A percentile compares a stretch with the other conserved stretches of the same genome.
Conservation (phyloP, 2,113 vertebrate species). For the Podarcis muralis region DNA sequence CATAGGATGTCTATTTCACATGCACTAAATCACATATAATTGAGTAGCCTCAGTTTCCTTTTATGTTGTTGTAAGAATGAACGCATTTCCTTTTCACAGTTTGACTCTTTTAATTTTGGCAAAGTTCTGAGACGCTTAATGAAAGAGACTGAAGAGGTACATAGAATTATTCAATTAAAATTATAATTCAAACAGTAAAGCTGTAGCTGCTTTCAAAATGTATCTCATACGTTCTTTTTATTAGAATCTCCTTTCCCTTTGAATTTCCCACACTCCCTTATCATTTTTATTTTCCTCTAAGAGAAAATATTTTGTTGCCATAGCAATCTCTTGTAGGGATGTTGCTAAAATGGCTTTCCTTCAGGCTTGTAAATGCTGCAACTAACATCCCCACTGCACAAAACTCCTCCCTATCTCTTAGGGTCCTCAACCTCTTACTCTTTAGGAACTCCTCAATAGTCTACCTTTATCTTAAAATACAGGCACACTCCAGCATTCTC, state of each 20-base stretch:
- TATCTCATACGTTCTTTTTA: not conserved
- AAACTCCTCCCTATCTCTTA: not conserved
- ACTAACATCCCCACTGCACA: not conserved
- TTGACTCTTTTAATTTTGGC: slow-evolving; percentile 5
- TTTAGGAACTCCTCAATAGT: slow-evolving; percentile 56
- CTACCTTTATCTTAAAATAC: slow-evolving; percentile 69
- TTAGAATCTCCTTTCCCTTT: slow-evolving; percentile 8
- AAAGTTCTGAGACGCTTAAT: not conserved
- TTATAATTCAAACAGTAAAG: not conserved
- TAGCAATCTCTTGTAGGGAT: slow-evolving; percentile 45
- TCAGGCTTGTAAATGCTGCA: slow-evolving; percentile 39
- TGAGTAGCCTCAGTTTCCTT: not conserved
- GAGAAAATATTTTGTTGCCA: slow-evolving; percentile 57
- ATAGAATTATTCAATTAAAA: not conserved
- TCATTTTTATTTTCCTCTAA: slow-evolving; percentile 38
- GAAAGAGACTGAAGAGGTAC: not conserved
- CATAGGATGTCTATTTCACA: not conserved
- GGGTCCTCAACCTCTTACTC: slow-evolving; percentile 51
- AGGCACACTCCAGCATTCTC: slow-evolving; percentile 56
- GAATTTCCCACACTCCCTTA: slow-evolving; percentile 39
- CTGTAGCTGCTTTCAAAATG: slow-evolving; percentile 9
- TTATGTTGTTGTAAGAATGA: not conserved
- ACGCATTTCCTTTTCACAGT: not conserved
- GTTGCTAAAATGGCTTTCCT: slow-evolving; percentile 44
- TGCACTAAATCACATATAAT: not conserved